Evolutionary conservation across 2,113 vertebrate genomes (phyloP), one percentile per base, ranked within the genome.

Genomic region (Tetrax tetrax): DNA sequence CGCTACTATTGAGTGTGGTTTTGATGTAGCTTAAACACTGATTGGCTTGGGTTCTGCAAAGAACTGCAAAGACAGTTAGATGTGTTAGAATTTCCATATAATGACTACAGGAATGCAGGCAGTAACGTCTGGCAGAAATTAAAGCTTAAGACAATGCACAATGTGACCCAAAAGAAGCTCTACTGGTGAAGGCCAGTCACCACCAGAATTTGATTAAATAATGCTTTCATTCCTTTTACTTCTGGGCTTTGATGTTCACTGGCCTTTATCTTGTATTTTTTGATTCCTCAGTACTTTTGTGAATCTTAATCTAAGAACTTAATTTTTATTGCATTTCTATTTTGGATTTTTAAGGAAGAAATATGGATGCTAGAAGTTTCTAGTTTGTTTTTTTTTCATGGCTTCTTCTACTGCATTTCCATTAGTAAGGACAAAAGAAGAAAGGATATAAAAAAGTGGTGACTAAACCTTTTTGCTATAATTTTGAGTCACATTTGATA

Each of bases 401-500:
- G 12, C 17, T 91, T 84, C n/a, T 92, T 18, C 28, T 84, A 35
- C 47, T 48, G 31, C 21, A 38, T 54, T 80, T 75, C 50, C 35
- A 63, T 91, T 93, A 71, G 21, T 63, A 93, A 88, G 25, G 28
- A 61, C 83, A 24, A 79, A 75, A 70, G 54, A 83, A 71, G 25
- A 68, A 71, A 78, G 9, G 9, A 61, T 57, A 47, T 65, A 63
- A 76, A 89, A 80, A 92, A 88, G 33, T 75, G 74, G 92, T 94
- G 87, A 91, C 53, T 75, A 94, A 94, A 74, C 21, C 5, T 53
- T 78, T 69, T 69, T 2, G 4, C 5, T 66, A 33, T 54, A 84
- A 94, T 82, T 90, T 93, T 53, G 90, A 89, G 65, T 91, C 43
- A 28, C 27, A 87, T 79, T 95, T 95, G n/a, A 80, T 91, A 43